Percentiles rank a stretch among this genome's conserved stretches.
Evolutionary conservation across 2,797 vertebrate genomes (phyloP).

Genomic region (Hipposideros larvatus): DNA sequence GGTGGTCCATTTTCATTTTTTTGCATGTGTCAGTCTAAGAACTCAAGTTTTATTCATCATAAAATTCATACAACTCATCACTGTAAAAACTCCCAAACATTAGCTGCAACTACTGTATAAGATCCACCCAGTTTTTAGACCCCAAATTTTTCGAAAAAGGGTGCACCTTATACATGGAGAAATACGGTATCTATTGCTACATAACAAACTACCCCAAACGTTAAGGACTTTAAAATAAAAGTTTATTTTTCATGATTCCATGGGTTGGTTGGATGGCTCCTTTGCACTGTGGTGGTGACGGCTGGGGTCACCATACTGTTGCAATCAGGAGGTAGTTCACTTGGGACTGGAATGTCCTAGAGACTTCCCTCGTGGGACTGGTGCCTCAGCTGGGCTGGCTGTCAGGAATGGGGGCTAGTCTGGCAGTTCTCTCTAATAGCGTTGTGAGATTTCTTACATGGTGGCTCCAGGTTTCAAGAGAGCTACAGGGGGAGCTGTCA

Average conservation of each 20-base stretch:
- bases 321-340: not conserved
- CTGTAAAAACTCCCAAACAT: no score
- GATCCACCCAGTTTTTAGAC: no score
- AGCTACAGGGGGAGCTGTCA: not conserved
- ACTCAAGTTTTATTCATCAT: no score
- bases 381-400: not conserved
- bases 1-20: no score
- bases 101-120: no score
- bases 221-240: not conserved
- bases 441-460: not conserved
- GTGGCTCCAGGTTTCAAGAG: not conserved
- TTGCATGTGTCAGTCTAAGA: no score
- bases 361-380: not conserved
- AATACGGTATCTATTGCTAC: not conserved
- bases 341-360: no score
- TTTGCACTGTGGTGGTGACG: not conserved
- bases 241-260: not conserved
- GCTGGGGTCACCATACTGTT: not conserved
- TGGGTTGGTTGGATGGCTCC: not conserved
- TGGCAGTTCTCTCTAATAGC: no score
- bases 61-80: no score
- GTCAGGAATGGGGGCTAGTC: not conserved
- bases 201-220: not conserved
- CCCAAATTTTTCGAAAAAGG: no score
- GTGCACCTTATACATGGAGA: no score